Conservation (phyloP, 2,113 vertebrate genomes). For the Benitochromis conjunctus region DNA sequence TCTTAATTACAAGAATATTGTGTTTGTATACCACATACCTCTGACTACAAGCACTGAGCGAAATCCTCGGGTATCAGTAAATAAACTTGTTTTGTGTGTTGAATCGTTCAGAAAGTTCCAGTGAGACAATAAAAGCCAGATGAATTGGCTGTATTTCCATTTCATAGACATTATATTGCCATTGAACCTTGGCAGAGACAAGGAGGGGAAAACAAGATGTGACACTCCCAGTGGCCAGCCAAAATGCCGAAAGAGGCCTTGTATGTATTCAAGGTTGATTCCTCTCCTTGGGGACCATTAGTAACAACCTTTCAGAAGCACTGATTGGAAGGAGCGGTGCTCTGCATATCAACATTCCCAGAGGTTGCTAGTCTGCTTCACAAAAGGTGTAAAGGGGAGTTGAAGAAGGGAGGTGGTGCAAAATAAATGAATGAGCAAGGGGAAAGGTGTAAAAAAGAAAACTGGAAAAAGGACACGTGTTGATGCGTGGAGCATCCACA, state of each 20-base stretch:
- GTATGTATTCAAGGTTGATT: constrained; percentile 73
- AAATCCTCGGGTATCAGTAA: neutral
- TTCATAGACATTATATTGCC: constrained; percentile 50
- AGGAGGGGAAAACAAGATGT: constrained; percentile 43
- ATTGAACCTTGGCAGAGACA: constrained; percentile 48
- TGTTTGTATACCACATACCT: neutral
- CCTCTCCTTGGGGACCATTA: constrained; percentile 69
- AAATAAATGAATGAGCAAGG: constrained; percentile 28
- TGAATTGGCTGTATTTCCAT: constrained; percentile 38
- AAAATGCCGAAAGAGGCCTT: constrained; percentile 34
- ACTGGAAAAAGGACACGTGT: neutral
- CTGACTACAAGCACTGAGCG: neutral
- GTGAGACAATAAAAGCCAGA: constrained; percentile 32
- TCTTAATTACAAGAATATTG: neutral
- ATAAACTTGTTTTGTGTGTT: constrained; percentile 18
- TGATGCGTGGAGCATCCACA: neutral
- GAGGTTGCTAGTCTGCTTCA: constrained; percentile 52
- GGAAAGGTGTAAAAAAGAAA: neutral
- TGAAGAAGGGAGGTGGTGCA: constrained; percentile 11
- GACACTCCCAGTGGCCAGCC: constrained; percentile 36
- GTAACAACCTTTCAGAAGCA: constrained; percentile 76
- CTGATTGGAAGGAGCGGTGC: constrained; percentile 73
- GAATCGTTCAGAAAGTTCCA: constrained; percentile 17
- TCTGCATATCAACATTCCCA: constrained; percentile 76
- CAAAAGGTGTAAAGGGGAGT: constrained; percentile 52